Evolutionary conservation across 2,797 vertebrate species (phyloP).

Genomic region (Epinephelus malabaricus): DNA sequence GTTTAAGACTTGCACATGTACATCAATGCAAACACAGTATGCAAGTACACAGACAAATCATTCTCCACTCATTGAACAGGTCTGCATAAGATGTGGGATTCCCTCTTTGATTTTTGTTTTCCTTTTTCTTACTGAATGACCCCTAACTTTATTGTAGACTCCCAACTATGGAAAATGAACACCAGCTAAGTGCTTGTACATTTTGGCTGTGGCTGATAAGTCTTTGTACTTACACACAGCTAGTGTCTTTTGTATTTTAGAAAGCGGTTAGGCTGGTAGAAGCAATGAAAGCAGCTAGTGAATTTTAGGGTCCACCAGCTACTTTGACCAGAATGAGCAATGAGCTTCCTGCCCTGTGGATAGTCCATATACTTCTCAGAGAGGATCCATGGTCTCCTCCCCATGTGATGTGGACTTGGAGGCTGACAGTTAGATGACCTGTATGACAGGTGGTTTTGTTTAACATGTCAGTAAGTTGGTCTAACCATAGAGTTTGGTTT

Average conservation of each 20-base stretch:
- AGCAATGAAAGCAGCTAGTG: slow-evolving; percentile 37
- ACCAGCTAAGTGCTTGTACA: slow-evolving; percentile 56
- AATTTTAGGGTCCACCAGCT: slow-evolving; percentile 23
- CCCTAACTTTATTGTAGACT: slow-evolving; percentile 8
- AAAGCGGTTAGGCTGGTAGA: slow-evolving; percentile 30
- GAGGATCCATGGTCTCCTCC: slow-evolving; percentile 49
- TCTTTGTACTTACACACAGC: slow-evolving; percentile 29
- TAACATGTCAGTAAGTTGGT: slow-evolving; percentile 30
- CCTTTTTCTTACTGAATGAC: slow-evolving; percentile 8
- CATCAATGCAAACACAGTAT: slow-evolving; percentile 80
- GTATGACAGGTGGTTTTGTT: slow-evolving; percentile 68
- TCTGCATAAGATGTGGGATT: slow-evolving; percentile 30
- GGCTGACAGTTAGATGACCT: slow-evolving; percentile 59
- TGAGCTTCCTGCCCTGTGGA: slow-evolving; percentile 59
- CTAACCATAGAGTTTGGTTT: slow-evolving; percentile 37
- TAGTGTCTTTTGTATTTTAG: slow-evolving; percentile 45
- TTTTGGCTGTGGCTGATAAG: slow-evolving; percentile 27
- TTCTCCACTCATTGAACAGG: slow-evolving; percentile 33
- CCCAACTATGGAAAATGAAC: slow-evolving; percentile 31
- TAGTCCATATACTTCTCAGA: slow-evolving; percentile 61
- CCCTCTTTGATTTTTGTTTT: background rate
- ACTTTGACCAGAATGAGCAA: slow-evolving; percentile 37
- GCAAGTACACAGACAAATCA: slow-evolving; percentile 73
- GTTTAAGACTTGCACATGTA: slow-evolving; percentile 72
- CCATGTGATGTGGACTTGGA: slow-evolving; percentile 60